Conservation (phyloP, 2,113 vertebrate species). For the Sylvietta virens region DNA sequence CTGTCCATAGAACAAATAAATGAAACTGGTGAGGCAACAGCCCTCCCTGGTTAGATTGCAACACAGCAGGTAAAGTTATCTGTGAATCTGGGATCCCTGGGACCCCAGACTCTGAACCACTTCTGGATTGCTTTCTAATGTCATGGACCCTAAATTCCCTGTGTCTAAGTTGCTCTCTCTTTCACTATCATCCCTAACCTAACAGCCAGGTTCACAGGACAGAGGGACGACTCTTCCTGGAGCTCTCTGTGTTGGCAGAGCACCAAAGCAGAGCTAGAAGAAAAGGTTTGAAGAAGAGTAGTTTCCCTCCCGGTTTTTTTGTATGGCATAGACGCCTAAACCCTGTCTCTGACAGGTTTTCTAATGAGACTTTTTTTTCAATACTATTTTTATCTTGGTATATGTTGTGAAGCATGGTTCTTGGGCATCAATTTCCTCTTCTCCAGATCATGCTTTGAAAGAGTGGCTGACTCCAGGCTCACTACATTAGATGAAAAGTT, state of each 20-base stretch:
- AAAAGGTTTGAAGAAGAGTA: background rate
- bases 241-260: background rate
- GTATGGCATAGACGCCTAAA: background rate
- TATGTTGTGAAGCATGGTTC: background rate
- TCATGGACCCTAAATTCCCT: background rate
- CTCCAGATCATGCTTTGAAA: background rate
- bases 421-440: background rate
- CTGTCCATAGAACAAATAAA: background rate
- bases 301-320: background rate
- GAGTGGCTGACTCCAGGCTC: background rate
- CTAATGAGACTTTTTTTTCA: background rate
- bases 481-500: background rate
- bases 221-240: background rate
- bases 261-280: background rate
- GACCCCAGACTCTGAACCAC: background rate
- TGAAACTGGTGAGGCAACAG: background rate
- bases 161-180: background rate
- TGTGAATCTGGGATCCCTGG: background rate
- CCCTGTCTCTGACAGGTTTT: background rate
- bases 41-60: background rate
- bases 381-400: background rate
- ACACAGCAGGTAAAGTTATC: background rate
- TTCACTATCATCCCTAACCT: background rate
- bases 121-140: background rate
- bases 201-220: background rate